phyloP scores from a whole-genome alignment of 2,888 invertebrate species.

The Globia sparganii region DNA sequence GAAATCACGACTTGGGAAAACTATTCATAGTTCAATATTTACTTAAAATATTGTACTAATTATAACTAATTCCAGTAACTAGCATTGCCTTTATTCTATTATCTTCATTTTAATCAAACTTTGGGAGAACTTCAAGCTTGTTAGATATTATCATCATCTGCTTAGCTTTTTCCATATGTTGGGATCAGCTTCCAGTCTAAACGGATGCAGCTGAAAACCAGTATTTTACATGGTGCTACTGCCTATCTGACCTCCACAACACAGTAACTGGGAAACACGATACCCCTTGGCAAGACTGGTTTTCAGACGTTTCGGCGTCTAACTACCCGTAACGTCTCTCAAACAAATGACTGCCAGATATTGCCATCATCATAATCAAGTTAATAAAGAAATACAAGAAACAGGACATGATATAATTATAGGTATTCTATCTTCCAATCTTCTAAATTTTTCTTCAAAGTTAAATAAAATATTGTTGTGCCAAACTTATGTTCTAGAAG shows the following conservation, averaged over 20 bases:
- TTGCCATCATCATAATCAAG: neutral
- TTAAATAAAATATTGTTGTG: neutral
- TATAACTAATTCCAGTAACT: neutral
- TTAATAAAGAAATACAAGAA: neutral
- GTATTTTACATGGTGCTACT: too few species aligned
- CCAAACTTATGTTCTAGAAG: too few species aligned
- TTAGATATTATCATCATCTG: neutral
- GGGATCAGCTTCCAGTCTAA: too few species aligned
- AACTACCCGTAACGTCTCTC: too few species aligned
- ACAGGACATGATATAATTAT: too few species aligned
- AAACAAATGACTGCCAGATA: too few species aligned
- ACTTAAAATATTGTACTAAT: neutral
- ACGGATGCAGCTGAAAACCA: too few species aligned
- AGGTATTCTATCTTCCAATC: neutral
- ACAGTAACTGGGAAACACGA: too few species aligned
- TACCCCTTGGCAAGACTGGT: too few species aligned
- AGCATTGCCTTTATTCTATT: neutral
- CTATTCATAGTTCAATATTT: conserved; percentile 8
- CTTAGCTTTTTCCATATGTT: too few species aligned
- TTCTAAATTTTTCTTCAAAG: neutral
- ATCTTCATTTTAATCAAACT: neutral
- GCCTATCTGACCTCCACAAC: too few species aligned
- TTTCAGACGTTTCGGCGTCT: too few species aligned
- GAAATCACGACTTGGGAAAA: conserved; percentile 31
- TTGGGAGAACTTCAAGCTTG: neutral